Conservation (phyloP, 1,140 invertebrate species). For the Maconellicoccus hirsutus region DNA sequence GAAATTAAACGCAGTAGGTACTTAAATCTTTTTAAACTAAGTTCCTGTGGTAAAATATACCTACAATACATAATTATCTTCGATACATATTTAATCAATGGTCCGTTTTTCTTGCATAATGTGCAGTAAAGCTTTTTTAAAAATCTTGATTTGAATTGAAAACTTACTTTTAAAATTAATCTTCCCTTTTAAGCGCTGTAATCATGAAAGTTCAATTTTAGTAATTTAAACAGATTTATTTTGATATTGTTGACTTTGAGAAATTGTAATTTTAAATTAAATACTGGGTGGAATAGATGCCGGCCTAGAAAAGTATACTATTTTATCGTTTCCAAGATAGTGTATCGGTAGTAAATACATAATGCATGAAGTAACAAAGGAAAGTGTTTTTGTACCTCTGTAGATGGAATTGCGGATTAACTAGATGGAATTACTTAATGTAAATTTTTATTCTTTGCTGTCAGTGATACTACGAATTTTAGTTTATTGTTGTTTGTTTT, state of each 20-base stretch:
- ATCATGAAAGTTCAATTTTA: slow-evolving; percentile 9
- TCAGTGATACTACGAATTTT: slow-evolving; percentile 19
- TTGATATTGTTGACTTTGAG: slow-evolving; percentile 17
- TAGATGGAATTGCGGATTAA: slow-evolving; percentile 20
- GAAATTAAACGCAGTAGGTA: too few species aligned
- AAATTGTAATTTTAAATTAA: slow-evolving; percentile 18
- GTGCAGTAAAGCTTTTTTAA: too few species aligned
- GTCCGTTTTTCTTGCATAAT: too few species aligned
- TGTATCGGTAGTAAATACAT: slow-evolving; percentile 12
- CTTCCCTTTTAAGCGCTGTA: neutral
- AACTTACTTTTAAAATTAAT: too few species aligned
- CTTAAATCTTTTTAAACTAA: too few species aligned
- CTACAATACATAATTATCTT: neutral
- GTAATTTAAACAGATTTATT: slow-evolving; percentile 15
- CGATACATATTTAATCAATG: neutral
- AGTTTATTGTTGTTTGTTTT: slow-evolving; percentile 1
- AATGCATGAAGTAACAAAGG: slow-evolving; percentile 21
- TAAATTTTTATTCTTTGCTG: slow-evolving; percentile 19
- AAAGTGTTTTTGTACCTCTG: slow-evolving; percentile 18
- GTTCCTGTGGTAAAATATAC: neutral
- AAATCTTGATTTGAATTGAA: too few species aligned
- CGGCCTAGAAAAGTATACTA: slow-evolving; percentile 18
- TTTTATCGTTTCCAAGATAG: slow-evolving; percentile 7
- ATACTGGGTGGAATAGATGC: neutral
- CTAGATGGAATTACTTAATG: slow-evolving; percentile 20